Evolutionary conservation across 2,113 vertebrate species (phyloP), one percentile per base, ranked within the genome.

Genomic region (Thermophis baileyi): DNA sequence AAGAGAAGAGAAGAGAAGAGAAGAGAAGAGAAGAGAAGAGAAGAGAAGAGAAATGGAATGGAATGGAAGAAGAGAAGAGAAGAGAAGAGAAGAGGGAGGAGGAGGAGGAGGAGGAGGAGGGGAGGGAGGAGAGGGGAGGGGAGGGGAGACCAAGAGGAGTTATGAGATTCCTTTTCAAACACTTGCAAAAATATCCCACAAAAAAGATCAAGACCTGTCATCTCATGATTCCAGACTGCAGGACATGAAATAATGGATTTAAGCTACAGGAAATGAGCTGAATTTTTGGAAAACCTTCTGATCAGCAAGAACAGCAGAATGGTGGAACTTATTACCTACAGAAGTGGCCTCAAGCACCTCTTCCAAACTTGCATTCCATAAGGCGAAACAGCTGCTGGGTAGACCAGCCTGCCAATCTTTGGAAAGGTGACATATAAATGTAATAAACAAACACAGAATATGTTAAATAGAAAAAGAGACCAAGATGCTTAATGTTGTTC

Each of bases 41-140:
- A 60, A 3, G 3, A 1, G 25, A 27, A 1, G 25, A 4, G 25
- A n/a, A n/a, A n/a, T n/a, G n/a, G n/a, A n/a, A n/a, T n/a, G n/a
- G n/a, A n/a, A n/a, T n/a, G 2, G 1, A 9, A 27, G 54, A 11
- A 9, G 57, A 11, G 57, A 63, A n/a, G 60, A 30, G 3, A 63
- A 27, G 57, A 11, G 57, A 63, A 30, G 55, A 14, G 27, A 63
- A 27, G 57, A 60, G 3, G 11, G n/a, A 27, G 12, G 1, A 25
- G 25, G 55, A 57, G 0, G 0, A 25, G 9, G n/a, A n/a, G n/a
- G n/a, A n/a, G n/a, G n/a, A n/a, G n/a, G n/a, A n/a, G n/a, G n/a
- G n/a, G n/a, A n/a, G n/a, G n/a, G n/a, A n/a, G n/a, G n/a, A n/a
- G n/a, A n/a, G n/a, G n/a, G n/a, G n/a, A n/a, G n/a, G n/a, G n/a